phyloP scores from a whole-genome alignment of 2,888 invertebrate genomes.

The Liopterus haemorrhoidalis region DNA sequence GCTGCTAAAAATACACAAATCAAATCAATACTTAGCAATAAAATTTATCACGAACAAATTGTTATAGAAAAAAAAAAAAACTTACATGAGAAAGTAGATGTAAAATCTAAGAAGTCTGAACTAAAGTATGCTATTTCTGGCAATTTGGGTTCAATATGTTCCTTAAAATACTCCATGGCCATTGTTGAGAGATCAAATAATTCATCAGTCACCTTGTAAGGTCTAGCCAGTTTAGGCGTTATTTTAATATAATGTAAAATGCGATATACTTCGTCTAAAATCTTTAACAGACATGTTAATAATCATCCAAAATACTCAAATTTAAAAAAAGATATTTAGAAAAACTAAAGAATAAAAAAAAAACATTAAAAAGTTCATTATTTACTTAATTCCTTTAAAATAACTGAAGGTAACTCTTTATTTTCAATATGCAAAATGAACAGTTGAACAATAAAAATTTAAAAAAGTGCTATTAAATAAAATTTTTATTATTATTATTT shows the following conservation, averaged over 20 bases:
- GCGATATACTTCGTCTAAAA: slow-evolving; percentile 84
- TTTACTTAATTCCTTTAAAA: too few species aligned
- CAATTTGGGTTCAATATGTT: slow-evolving; percentile 82
- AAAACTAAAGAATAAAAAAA: not conserved
- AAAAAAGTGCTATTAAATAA: too few species aligned
- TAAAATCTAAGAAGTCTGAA: slow-evolving; percentile 75
- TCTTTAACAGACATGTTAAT: slow-evolving; percentile 50
- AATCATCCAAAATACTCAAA: not conserved
- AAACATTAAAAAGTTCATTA: too few species aligned
- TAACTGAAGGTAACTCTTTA: too few species aligned
- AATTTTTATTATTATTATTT: too few species aligned
- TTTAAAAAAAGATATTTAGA: slow-evolving; percentile 3
- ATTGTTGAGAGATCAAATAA: slow-evolving; percentile 90
- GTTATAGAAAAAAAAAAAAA: slow-evolving; percentile 29
- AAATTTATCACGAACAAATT: not conserved
- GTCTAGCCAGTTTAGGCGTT: slow-evolving; percentile 74
- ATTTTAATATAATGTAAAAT: slow-evolving; percentile 78
- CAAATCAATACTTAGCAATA: not conserved
- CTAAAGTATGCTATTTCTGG: slow-evolving; percentile 86
- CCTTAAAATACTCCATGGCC: slow-evolving; percentile 98
- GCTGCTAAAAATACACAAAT: slow-evolving; percentile 45
- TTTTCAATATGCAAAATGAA: too few species aligned
- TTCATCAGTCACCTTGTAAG: slow-evolving; percentile 91
- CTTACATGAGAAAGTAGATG: slow-evolving; percentile 64
- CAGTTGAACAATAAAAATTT: too few species aligned